These are phyloP conservation scores for Ascidia mentula DNA, from an alignment of 23 tunicate species.

Conservation along the genomic window DNA sequence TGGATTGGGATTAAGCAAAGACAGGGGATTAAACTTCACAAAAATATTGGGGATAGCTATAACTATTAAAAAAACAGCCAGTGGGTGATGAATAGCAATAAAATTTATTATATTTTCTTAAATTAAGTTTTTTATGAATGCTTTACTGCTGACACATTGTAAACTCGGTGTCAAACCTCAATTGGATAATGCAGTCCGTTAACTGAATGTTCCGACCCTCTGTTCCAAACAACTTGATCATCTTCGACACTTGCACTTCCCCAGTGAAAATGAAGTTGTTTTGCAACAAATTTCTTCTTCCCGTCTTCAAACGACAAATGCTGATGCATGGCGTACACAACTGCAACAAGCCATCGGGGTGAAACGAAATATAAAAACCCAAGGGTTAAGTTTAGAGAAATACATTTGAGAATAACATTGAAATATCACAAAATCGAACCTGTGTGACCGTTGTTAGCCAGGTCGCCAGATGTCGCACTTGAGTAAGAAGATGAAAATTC, in stretches of 20 bases:
- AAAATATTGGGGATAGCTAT: not conserved
- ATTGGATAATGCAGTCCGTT: slow-evolving; percentile 62
- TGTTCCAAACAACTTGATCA: slow-evolving; percentile 9
- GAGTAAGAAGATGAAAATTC: slow-evolving; percentile 43
- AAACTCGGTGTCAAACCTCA: slow-evolving; percentile 41
- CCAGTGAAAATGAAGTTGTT: slow-evolving; percentile 90
- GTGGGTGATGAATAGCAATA: too few relatives aligned
- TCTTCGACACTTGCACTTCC: slow-evolving; percentile 28
- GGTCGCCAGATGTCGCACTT: slow-evolving; percentile 20
- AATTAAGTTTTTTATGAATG: too few relatives aligned
- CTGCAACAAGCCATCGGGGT: not conserved
- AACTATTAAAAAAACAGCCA: not conserved
- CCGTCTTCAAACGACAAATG: slow-evolving; percentile 7
- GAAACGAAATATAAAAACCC: not conserved
- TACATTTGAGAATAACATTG: too few relatives aligned
- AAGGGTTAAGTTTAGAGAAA: not conserved
- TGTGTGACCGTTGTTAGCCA: slow-evolving; percentile 79
- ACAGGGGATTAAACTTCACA: too few relatives aligned
- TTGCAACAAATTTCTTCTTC: slow-evolving; percentile 25
- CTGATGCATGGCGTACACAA: slow-evolving; percentile 10
- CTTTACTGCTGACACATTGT: too few relatives aligned
- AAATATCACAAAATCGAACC: slow-evolving; percentile 21
- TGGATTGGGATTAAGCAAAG: too few relatives aligned
- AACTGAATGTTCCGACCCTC: slow-evolving; percentile 89
- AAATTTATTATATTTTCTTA: too few relatives aligned